Evolutionary conservation across 1,140 invertebrate species (phyloP).

Genomic region (Drosophila takahashii): DNA sequence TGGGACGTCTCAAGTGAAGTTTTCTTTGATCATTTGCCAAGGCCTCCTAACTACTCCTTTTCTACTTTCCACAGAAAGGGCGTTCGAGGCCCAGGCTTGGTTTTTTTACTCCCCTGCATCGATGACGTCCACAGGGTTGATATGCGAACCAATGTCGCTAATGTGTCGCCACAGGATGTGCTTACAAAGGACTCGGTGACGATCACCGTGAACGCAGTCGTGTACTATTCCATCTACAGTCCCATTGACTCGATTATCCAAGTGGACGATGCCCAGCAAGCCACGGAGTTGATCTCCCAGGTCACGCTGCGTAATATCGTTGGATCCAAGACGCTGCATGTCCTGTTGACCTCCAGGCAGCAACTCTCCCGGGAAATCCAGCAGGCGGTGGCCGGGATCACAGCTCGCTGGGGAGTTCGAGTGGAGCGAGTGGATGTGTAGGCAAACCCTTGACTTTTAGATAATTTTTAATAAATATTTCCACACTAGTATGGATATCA

Average conservation of each 20-base stretch:
- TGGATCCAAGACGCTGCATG: slow-evolving; percentile 89
- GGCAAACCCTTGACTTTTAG: slow-evolving; percentile 52
- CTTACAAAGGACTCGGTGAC: slow-evolving; percentile 92
- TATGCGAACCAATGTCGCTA: slow-evolving; percentile 89
- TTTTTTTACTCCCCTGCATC: slow-evolving; percentile 92
- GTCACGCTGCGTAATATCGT: slow-evolving; percentile 90
- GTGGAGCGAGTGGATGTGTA: slow-evolving; percentile 98
- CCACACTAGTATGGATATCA: slow-evolving; percentile 93
- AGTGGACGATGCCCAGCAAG: slow-evolving; percentile 91
- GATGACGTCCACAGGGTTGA: slow-evolving; percentile 90
- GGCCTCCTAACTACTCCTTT: neutral
- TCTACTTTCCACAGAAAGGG: slow-evolving; percentile 11
- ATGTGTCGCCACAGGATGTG: slow-evolving; percentile 90
- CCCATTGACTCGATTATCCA: slow-evolving; percentile 93
- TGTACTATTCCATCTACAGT: slow-evolving; percentile 91
- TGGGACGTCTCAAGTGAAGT: slow-evolving; percentile 89
- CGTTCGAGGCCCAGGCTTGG: slow-evolving; percentile 84
- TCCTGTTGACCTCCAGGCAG: slow-evolving; percentile 85
- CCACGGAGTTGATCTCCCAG: slow-evolving; percentile 87
- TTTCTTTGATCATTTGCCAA: neutral
- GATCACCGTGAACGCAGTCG: slow-evolving; percentile 91
- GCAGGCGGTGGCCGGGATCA: slow-evolving; percentile 57
- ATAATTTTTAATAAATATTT: neutral
- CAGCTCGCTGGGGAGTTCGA: slow-evolving; percentile 94
- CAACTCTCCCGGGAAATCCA: slow-evolving; percentile 53